Percentiles rank a stretch among this genome's conserved stretches.
Conservation (phyloP, 53 echinoderm and acorn worm species). For the Crossaster papposus region DNA sequence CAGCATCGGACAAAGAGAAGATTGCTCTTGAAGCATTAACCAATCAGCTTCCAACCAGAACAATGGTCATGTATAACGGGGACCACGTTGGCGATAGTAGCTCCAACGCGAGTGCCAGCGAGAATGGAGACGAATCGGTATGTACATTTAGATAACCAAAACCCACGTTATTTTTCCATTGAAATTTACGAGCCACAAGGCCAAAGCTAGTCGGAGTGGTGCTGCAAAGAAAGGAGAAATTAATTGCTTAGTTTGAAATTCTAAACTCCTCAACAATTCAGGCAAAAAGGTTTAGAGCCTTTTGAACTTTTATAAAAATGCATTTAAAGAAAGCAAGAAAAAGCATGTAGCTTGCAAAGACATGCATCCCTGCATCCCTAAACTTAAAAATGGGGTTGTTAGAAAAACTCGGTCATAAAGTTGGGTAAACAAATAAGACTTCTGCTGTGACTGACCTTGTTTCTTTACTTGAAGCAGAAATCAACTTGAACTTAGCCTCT, state of each 20-base stretch:
- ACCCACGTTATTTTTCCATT: background rate
- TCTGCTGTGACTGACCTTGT: background rate
- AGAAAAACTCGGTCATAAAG: background rate
- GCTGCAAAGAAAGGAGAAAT: background rate
- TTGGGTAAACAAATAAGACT: background rate
- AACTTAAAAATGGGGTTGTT: background rate
- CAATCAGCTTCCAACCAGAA: slow-evolving; percentile 74
- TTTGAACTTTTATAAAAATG: background rate
- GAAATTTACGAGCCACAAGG: too few relatives aligned
- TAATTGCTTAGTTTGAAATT: background rate
- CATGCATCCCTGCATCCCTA: too few relatives aligned
- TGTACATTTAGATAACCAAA: background rate
- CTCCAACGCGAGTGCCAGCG: slow-evolving; percentile 76
- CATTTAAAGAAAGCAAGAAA: too few relatives aligned
- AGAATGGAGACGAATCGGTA: slow-evolving; percentile 79
- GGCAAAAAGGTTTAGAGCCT: too few relatives aligned
- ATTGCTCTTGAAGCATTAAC: slow-evolving; percentile 94
- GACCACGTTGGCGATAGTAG: slow-evolving; percentile 68
- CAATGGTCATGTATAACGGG: slow-evolving; percentile 61
- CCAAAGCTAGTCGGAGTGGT: too few relatives aligned
- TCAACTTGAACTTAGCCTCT: background rate
- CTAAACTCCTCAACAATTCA: too few relatives aligned
- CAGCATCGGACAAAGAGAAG: slow-evolving; percentile 84
- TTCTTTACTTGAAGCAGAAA: background rate
- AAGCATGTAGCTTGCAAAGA: too few relatives aligned